Evolutionary conservation across 2,797 vertebrate species (phyloP), one percentile per base, ranked within the genome.

Genomic region (Cyprinodon diabolis): DNA sequence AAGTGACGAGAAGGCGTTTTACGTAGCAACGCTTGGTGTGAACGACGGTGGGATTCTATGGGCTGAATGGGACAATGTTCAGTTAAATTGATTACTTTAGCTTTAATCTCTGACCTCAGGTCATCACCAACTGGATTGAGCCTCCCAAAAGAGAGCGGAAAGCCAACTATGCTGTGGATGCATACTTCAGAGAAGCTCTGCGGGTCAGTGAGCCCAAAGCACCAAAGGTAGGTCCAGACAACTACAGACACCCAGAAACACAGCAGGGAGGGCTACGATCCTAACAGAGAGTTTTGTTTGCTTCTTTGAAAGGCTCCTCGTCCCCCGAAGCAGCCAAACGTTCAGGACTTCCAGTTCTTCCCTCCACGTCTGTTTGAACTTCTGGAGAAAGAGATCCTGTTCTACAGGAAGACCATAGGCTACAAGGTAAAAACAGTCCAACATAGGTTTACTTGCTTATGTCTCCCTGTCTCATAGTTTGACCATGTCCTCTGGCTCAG

Each of bases 321-420:
- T 78, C 98, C 98, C 81, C 98, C 98, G 30, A 99, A 99, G 86
- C 98, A 99, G 82, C 98, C 98, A 84, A 99, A 98, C n/a, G 97
- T 99, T 70, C 98, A 99, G 84, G 98, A 99, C 90, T 99, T 99
- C 75, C 98, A 99, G 90, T 99, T 99, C 88, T 99, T 99, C 85
- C 98, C 98, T 69, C 98, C 98, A 23, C 97, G 98, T 73, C 95
- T 99, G 57, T 99, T 99, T 93, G 98, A 99, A 88, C 96, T 99
- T 17, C 72, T 99, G 72, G 98, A 99, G 89, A 99, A 99, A 87
- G 98, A 99, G 92, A 99, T 99, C 87, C 94, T 99, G 17, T 99
- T 97, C 92, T 99, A 99, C 91, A 96, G 98, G 76, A 99, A 99
- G 89, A 99, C 98, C 15, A 99, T 99, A 68, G 98, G 98, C 72